A percentile compares a stretch with the other conserved stretches of the same genome.
These are phyloP conservation scores for Enteromius treurensis DNA, from an alignment of 2,797 vertebrate species.

Conservation along the genomic window DNA sequence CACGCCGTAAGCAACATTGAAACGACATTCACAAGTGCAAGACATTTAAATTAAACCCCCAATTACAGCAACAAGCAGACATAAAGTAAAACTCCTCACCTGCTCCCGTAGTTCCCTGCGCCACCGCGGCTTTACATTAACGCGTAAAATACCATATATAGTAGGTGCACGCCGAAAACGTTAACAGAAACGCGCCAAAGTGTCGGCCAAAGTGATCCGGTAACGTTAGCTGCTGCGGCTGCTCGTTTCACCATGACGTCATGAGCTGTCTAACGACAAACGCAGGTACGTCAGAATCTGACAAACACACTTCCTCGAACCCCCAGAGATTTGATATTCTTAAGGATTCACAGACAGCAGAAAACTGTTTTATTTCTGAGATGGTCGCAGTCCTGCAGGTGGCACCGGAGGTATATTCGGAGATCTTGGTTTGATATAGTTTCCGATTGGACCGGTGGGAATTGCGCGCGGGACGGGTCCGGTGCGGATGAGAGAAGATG, in stretches of 20 bases:
- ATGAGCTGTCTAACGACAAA: neutral
- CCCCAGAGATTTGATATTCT: neutral
- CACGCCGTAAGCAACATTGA: neutral
- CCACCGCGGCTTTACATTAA: slow-evolving; percentile 36
- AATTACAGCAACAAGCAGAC: neutral
- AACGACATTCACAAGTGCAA: neutral
- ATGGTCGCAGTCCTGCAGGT: slow-evolving; percentile 11
- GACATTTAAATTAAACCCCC: neutral
- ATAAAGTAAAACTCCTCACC: slow-evolving; percentile 42
- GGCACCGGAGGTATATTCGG: neutral
- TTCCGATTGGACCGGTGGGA: neutral
- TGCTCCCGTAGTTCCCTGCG: neutral
- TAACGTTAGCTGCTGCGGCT: neutral
- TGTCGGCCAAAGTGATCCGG: neutral
- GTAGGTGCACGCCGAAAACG: slow-evolving; percentile 14
- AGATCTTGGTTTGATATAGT: neutral
- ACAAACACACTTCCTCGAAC: neutral
- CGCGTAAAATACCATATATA: slow-evolving; percentile 20
- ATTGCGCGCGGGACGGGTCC: neutral
- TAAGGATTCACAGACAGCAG: neutral
- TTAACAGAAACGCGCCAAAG: slow-evolving; percentile 30
- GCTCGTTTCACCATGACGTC: slow-evolving; percentile 5
- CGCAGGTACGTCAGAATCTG: neutral
- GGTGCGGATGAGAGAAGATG: slow-evolving; percentile 10
- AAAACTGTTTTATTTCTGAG: neutral